A percentile compares a stretch with the other conserved stretches of the same genome.
Conservation (phyloP, 2,888 invertebrate genomes). For the Erebia ligea region DNA sequence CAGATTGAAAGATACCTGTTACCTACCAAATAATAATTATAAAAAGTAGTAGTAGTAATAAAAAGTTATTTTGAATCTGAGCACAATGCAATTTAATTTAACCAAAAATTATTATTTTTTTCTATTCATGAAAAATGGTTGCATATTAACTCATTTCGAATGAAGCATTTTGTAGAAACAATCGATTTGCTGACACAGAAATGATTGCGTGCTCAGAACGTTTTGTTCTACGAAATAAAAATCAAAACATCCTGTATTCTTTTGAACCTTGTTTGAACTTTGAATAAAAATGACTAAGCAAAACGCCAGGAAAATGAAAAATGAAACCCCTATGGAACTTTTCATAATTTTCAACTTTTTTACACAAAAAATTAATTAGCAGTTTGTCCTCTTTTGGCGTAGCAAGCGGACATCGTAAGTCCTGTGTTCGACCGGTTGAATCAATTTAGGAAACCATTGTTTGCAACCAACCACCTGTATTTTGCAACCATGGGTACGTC, state of each 20-base stretch:
- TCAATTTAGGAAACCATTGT: too few species aligned
- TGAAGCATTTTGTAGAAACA: slow-evolving; percentile 42
- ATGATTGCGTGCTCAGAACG: slow-evolving; percentile 50
- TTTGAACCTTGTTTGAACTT: slow-evolving; percentile 18
- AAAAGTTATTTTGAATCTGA: not conserved
- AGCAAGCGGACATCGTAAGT: too few species aligned
- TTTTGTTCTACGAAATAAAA: slow-evolving; percentile 33
- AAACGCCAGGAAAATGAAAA: slow-evolving; percentile 12
- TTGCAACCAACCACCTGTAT: too few species aligned
- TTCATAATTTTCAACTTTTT: not conserved
- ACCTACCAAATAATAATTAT: too few species aligned
- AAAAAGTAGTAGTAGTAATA: not conserved
- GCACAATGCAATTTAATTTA: not conserved
- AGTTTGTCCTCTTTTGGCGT: not conserved
- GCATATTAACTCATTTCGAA: slow-evolving; percentile 45
- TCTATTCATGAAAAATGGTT: slow-evolving; percentile 47
- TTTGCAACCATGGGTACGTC: too few species aligned
- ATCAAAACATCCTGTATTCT: slow-evolving; percentile 28
- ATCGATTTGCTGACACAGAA: slow-evolving; percentile 53
- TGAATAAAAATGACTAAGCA: slow-evolving; percentile 17
- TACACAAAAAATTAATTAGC: not conserved
- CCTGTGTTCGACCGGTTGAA: too few species aligned
- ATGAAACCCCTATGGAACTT: slow-evolving; percentile 3
- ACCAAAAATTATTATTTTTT: not conserved
- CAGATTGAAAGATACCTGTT: too few species aligned